Evolutionary conservation across 2,113 vertebrate genomes (phyloP), one percentile per base, ranked within the genome.

Genomic region (Pomatostomus ruficeps): DNA sequence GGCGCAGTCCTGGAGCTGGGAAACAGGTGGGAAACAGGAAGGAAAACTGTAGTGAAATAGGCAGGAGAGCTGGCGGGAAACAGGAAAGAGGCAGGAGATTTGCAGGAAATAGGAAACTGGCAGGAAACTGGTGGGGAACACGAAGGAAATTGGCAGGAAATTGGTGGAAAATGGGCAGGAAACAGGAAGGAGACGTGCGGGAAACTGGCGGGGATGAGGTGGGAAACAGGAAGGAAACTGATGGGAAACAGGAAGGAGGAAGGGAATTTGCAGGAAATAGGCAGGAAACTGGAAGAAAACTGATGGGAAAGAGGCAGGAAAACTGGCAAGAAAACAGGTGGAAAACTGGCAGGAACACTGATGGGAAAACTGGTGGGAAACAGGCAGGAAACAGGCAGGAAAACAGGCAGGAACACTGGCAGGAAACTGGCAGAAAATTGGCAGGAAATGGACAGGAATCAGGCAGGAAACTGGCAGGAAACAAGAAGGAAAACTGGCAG

Each of bases 51-150:
- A 2, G 7, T 31, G 10, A 73, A 35, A 58, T 21, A 2, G 7
- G 52, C 4, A 54, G 29, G 11, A 22, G 42, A 43, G 29, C 12
- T 29, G 18, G 19, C 5, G 31, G 28, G 9, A 42, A 42, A 62
- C 1, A 7, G 22, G 33, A 12, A n/a, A 20, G 20, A 57, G 22
- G 31, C 2, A 14, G 20, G 3, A n/a, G n/a, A n/a, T n/a, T n/a
- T n/a, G 54, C 21, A 33, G 29, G 19, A 12, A 55, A 55, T n/a
- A 49, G 15, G 49, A 29, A 12, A 12, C 6, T 9, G 26, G 36
- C 7, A 62, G 59, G 18, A 62, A 55, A 15, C 3, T 33, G 11
- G 3, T 0, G 31, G 28, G 7, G 51, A 62, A 77, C 0, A 17
- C 8, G n/a, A 28, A 6, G 21, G 8, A 40, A n/a, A 54, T n/a